Conservation (phyloP, 2,888 invertebrate species). For the Chromoteleia sp. region DNA sequence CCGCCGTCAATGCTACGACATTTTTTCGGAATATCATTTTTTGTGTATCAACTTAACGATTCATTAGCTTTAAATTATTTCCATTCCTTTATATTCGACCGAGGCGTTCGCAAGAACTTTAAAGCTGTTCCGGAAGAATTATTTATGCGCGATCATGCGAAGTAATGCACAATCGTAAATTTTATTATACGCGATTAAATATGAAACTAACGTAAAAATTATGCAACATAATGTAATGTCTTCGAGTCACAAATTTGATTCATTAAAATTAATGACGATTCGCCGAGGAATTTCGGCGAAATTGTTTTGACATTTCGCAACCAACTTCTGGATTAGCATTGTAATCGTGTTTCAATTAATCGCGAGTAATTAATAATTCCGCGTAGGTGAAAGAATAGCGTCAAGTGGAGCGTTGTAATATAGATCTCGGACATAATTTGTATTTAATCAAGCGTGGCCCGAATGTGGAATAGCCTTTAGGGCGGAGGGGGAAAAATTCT, state of each 20-base stretch:
- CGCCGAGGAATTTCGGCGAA: background rate
- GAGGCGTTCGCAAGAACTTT: conserved; percentile 26
- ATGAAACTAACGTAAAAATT: conserved; percentile 25
- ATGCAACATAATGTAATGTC: background rate
- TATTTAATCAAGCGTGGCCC: conserved; percentile 69
- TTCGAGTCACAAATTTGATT: background rate
- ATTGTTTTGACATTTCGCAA: conserved; percentile 34
- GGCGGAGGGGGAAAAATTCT: conserved; percentile 36
- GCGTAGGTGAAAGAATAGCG: conserved; percentile 11
- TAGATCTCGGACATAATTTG: conserved; percentile 72
- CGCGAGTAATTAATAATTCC: conserved; percentile 46
- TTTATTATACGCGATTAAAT: conserved; percentile 33
- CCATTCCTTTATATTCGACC: conserved; percentile 34
- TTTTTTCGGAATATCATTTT: conserved; percentile 39
- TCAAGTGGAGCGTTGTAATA: conserved; percentile 62
- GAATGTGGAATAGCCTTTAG: conserved; percentile 68
- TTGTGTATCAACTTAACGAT: conserved; percentile 36
- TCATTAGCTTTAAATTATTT: conserved; percentile 62
- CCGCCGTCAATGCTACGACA: conserved; percentile 49
- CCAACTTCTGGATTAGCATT: conserved; percentile 28
- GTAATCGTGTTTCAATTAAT: conserved; percentile 33
- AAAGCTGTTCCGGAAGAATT: conserved; percentile 44
- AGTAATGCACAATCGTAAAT: conserved; percentile 57
- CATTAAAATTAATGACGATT: background rate
- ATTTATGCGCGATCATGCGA: conserved; percentile 54